Percentiles rank a stretch among this genome's conserved stretches.
phyloP scores from a whole-genome alignment of 2,797 vertebrate species.

The Notolabrus celidotus region DNA sequence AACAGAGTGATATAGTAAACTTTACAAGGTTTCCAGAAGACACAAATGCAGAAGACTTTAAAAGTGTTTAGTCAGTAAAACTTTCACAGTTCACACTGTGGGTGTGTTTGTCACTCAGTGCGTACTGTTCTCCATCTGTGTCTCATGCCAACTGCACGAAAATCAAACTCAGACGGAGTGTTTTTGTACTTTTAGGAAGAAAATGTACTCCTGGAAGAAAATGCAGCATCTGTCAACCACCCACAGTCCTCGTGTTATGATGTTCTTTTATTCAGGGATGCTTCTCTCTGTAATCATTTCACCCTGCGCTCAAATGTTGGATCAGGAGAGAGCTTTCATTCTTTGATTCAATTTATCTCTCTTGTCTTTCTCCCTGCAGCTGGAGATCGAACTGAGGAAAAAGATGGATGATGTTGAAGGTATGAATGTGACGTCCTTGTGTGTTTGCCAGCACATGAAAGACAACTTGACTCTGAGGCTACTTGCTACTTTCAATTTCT shows the following conservation, averaged over 20 bases:
- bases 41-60: neutral
- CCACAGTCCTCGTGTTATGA: neutral
- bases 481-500: neutral
- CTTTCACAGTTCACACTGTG: neutral
- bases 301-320: neutral
- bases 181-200: neutral
- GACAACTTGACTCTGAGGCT: neutral
- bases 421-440: conserved; percentile 62
- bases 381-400: conserved; percentile 91
- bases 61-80: neutral
- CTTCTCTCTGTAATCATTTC: conserved; percentile 20
- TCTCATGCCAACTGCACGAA: neutral
- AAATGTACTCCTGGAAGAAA: conserved; percentile 8
- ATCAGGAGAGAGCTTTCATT: neutral
- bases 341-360: neutral
- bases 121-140: neutral
- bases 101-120: neutral
- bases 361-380: conserved; percentile 78
- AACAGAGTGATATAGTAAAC: accelerated
- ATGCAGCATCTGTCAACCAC: neutral
- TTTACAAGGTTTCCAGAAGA: accelerated
- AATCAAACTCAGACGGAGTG: neutral
- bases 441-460: neutral
- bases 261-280: conserved; percentile 16
- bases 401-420: conserved; percentile 94